A percentile compares a stretch with the other conserved stretches of the same genome.
Evolutionary conservation across 1,140 invertebrate species (phyloP).

Genomic region (Magallana angulata): DNA sequence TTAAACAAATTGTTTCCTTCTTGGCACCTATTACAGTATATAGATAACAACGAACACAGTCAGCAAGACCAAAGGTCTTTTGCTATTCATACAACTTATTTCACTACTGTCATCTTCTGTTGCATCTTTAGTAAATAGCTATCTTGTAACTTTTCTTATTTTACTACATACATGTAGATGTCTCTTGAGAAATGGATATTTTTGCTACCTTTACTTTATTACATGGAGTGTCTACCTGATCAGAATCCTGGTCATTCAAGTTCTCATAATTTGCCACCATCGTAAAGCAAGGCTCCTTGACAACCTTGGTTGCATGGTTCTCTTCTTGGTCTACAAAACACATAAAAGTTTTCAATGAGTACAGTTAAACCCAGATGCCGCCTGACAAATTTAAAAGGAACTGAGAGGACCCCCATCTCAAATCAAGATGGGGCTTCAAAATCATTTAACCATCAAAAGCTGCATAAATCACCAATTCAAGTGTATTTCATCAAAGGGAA

Average conservation of each 20-base stretch:
- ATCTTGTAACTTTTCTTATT: too few relatives aligned
- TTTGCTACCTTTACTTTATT: too few relatives aligned
- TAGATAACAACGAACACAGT: not conserved
- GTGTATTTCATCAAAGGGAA: slow-evolving; percentile 21
- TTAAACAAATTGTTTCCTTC: slow-evolving; percentile 7
- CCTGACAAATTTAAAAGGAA: not conserved
- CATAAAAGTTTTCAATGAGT: not conserved
- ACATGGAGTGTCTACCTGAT: not conserved
- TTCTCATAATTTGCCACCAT: slow-evolving; percentile 12
- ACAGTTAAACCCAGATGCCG: not conserved
- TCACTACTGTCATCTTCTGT: too few relatives aligned
- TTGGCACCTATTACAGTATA: not conserved
- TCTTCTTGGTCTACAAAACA: slow-evolving; percentile 21
- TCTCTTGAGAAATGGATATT: too few relatives aligned
- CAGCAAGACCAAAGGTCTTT: not conserved
- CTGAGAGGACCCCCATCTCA: slow-evolving; percentile 21
- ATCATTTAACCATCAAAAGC: slow-evolving; percentile 12
- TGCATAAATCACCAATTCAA: slow-evolving; percentile 22
- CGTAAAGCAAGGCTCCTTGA: slow-evolving; percentile 14
- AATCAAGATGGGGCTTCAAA: slow-evolving; percentile 5
- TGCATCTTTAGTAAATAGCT: too few relatives aligned
- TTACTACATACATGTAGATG: too few relatives aligned
- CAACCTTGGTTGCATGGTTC: slow-evolving; percentile 5
- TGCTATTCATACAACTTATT: not conserved
- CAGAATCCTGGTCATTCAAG: not conserved